Conservation (phyloP, 1,140 invertebrate species). For the Sinonovacula constricta region DNA sequence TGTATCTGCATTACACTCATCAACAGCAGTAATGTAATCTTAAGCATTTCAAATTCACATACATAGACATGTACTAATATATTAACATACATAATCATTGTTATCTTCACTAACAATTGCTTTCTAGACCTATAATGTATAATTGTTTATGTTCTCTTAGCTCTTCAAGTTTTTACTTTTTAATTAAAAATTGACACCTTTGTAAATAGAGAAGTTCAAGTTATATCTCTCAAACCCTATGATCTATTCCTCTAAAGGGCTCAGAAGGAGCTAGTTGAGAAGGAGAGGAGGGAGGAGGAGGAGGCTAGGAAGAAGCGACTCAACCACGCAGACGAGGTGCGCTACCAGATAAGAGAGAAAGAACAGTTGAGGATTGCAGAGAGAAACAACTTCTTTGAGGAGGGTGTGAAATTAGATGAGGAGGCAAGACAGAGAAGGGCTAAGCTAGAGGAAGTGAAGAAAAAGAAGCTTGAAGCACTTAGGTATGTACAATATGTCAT, state of each 20-base stretch:
- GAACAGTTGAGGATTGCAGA: constrained; percentile 74
- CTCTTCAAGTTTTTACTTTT: background rate
- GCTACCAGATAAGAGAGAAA: constrained; percentile 77
- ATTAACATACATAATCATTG: too few species aligned
- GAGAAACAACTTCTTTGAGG: constrained; percentile 78
- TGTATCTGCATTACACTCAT: too few species aligned
- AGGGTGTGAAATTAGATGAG: constrained; percentile 77
- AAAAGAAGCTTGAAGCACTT: constrained; percentile 77
- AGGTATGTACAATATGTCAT: constrained; percentile 74
- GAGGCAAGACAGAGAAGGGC: constrained; percentile 74
- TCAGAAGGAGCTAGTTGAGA: constrained; percentile 78
- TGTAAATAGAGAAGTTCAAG: background rate
- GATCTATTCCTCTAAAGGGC: constrained; percentile 69
- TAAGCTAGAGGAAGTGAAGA: constrained; percentile 77
- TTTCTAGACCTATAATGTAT: too few species aligned
- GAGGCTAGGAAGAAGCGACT: constrained; percentile 63
- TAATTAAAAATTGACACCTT: background rate
- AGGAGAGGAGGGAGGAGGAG: constrained; percentile 75
- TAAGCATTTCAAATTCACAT: too few species aligned
- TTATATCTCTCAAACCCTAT: too few species aligned
- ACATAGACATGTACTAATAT: too few species aligned
- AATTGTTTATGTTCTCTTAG: background rate
- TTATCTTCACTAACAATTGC: too few species aligned
- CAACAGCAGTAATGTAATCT: too few species aligned
- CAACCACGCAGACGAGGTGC: constrained; percentile 74